Percentiles rank a stretch among this genome's conserved stretches.
Conservation (phyloP, 2,113 vertebrate genomes). For the Sylvietta virens region DNA sequence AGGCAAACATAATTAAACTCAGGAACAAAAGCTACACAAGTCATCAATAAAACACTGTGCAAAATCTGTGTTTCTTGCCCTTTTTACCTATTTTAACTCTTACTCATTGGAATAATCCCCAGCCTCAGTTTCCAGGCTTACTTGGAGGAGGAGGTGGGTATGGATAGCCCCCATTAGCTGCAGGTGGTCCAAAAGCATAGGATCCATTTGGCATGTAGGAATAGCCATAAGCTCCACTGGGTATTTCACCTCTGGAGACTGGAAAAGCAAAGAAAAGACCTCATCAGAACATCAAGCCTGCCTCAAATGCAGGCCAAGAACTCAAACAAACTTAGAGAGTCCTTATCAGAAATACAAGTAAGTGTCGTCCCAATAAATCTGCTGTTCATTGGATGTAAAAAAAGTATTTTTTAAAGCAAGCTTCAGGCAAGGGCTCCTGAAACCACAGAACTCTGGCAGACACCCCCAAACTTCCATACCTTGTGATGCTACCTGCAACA, state of each 20-base stretch:
- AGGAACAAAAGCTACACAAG: not conserved
- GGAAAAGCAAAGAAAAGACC: constrained; percentile 30
- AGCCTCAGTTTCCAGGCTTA: constrained; percentile 48
- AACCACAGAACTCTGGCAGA: not conserved
- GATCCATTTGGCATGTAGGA: constrained; percentile 90
- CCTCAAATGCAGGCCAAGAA: not conserved
- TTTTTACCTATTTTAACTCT: not conserved
- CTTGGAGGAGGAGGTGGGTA: constrained; percentile 82
- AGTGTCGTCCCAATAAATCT: not conserved
- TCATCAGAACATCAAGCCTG: not conserved
- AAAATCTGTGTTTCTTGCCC: not conserved
- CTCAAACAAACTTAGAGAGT: not conserved
- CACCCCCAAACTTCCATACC: constrained; percentile 63
- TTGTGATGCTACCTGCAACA: constrained; percentile 93
- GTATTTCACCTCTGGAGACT: constrained; percentile 92
- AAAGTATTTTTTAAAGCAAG: not conserved
- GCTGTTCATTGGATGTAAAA: not conserved
- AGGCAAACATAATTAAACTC: not conserved
- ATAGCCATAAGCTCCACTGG: constrained; percentile 80
- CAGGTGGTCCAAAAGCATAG: constrained; percentile 80
- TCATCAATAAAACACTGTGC: not conserved
- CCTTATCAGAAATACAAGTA: not conserved
- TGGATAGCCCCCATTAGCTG: constrained; percentile 84
- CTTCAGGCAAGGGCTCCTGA: not conserved
- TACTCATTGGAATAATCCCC: not conserved